Evolutionary conservation across 1,140 invertebrate species (phyloP).

Genomic region (Asbolus verrucosus): DNA sequence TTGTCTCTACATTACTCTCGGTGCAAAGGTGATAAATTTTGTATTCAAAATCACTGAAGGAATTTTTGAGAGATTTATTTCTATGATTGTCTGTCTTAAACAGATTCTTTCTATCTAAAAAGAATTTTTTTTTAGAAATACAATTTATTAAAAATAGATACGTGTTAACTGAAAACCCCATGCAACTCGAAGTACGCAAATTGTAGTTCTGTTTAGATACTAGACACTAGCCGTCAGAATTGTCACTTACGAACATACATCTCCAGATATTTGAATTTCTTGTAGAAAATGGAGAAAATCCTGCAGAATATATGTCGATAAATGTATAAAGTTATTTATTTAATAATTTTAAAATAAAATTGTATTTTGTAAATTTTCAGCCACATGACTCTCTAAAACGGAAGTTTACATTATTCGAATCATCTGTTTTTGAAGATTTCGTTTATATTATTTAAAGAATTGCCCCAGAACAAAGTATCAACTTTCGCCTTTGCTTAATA

Average conservation of each 20-base stretch:
- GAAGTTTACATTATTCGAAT: neutral
- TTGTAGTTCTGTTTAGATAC: too few species aligned
- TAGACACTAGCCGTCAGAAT: too few species aligned
- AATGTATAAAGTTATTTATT: too few species aligned
- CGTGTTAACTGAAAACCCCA: too few species aligned
- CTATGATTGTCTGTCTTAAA: neutral
- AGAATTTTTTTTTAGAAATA: neutral
- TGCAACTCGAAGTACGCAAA: neutral
- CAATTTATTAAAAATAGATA: neutral
- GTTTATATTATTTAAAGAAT: neutral
- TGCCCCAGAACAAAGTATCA: neutral
- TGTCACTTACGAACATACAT: too few species aligned
- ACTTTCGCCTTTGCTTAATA: neutral
- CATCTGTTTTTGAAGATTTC: neutral
- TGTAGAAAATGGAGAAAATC: too few species aligned
- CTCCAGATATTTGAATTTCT: too few species aligned
- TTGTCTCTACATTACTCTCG: neutral
- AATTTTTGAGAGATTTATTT: slow-evolving; percentile 2
- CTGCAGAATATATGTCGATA: too few species aligned
- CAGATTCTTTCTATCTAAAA: slow-evolving; percentile 1
- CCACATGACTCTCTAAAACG: neutral
- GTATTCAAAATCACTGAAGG: neutral
- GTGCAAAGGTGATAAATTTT: neutral
- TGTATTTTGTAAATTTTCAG: slow-evolving; percentile 9
- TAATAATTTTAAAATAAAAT: too few species aligned